Conservation (phyloP, 2,888 invertebrate genomes). For the Tridacna gigas region DNA sequence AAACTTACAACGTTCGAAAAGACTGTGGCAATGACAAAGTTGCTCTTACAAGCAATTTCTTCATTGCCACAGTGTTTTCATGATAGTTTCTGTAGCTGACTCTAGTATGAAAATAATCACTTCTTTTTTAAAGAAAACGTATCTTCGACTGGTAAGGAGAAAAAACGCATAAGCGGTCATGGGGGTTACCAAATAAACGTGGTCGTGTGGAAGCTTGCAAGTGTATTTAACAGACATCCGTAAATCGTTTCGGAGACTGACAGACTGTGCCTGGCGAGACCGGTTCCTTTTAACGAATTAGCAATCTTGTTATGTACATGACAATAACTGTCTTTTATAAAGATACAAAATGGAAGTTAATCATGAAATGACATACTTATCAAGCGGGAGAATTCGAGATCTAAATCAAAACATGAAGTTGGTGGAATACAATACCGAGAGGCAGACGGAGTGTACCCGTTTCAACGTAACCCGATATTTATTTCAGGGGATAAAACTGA, state of each 20-base stretch:
- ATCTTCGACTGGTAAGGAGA: too few species aligned
- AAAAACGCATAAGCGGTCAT: too few species aligned
- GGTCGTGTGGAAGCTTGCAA: too few species aligned
- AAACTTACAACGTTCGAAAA: too few species aligned
- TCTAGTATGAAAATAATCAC: too few species aligned
- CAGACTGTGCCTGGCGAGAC: constrained; percentile 20
- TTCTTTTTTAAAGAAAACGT: too few species aligned
- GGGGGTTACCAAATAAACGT: too few species aligned
- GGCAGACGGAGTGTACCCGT: constrained; percentile 19
- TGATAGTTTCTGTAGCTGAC: too few species aligned
- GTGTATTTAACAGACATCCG: too few species aligned
- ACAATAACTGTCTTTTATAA: constrained; percentile 29
- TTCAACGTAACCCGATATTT: constrained; percentile 33
- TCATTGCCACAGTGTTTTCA: too few species aligned
- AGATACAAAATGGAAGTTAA: constrained; percentile 25
- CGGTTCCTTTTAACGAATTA: constrained; percentile 22
- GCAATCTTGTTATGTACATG: constrained; percentile 25
- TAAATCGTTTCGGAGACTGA: constrained; percentile 14
- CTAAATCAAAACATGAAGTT: constrained; percentile 25
- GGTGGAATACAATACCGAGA: constrained; percentile 19
- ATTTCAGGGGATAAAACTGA: constrained; percentile 24
- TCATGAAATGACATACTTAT: constrained; percentile 31
- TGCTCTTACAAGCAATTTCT: too few species aligned
- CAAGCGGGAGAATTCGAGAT: constrained; percentile 2
- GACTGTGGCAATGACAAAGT: too few species aligned